Evolutionary conservation across 2,113 vertebrate species (phyloP), one percentile per base, ranked within the genome.

Genomic region (Aramus guarauna): DNA sequence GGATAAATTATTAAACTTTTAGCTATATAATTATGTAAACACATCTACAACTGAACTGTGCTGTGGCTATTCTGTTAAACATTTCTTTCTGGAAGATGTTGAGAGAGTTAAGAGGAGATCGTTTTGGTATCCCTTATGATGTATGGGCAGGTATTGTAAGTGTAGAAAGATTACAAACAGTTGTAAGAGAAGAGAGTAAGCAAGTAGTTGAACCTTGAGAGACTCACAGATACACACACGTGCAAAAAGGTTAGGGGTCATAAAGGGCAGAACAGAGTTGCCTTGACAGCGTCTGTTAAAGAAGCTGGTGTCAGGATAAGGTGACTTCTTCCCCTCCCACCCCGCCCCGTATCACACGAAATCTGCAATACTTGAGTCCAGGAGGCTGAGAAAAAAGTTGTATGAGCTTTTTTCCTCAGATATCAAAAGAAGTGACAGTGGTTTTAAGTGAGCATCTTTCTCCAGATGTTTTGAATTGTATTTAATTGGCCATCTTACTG

Each of bases 211-310:
- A 78, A 36, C 34, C 30, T 67, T 50, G 32, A 74, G 56, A 72
- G 26, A 9, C 32, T 82, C 29, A 6, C 8, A 27, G 12, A 4
- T 0, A 27, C 13, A 24, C 23, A 4, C 4, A 22, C 1, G 2
- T 36, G 30, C 21, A 48, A 32, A 39, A 72, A 74, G 12, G 8
- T 77, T 63, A 86, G 23, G 20, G n/a, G 29, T 47, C 21, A 4
- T 23, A 30, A 47, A 75, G 66, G 27, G 52, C 52, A 78, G 47
- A 47, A 3, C 39, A 73, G 62, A 30, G 6, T 12, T 72, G 52
- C 27, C 36, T 79, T 66, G 63, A 56, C 53, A 45, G 20, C 24
- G 30, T 60, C 67, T 8, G 4, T 50, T 68, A 45, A 11, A 55
- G 71, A 36, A 89, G 39, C 37, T 0, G 2, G 30, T 91, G 37